These are phyloP conservation scores for Chloromyia formosa DNA, from an alignment of 2,888 invertebrate genomes.

Conservation along the genomic window DNA sequence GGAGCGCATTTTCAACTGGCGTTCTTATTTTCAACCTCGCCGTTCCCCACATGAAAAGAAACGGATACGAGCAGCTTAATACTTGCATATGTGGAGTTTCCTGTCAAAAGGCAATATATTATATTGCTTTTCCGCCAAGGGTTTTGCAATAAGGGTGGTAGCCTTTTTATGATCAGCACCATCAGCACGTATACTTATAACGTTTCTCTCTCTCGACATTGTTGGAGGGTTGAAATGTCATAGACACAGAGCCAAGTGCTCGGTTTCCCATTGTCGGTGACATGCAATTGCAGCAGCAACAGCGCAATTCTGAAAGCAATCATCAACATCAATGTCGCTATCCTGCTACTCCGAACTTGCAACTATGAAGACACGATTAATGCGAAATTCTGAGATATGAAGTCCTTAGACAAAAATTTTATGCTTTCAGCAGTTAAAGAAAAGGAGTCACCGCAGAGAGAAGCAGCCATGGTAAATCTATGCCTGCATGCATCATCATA, in stretches of 20 bases:
- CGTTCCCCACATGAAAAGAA: too few species aligned
- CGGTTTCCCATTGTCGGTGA: slow-evolving; percentile 37
- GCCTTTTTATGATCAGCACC: not conserved
- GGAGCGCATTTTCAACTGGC: not conserved
- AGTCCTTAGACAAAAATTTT: not conserved
- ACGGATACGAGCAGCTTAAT: not conserved
- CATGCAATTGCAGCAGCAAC: slow-evolving; percentile 10
- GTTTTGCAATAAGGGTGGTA: not conserved
- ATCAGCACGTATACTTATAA: not conserved
- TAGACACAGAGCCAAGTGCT: slow-evolving; percentile 16
- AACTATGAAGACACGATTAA: too few species aligned
- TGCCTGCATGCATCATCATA: slow-evolving; percentile 38
- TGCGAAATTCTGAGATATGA: not conserved
- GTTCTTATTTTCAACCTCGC: too few species aligned
- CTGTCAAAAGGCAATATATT: slow-evolving; percentile 19
- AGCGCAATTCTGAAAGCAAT: slow-evolving; percentile 11
- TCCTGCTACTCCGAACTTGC: slow-evolving; percentile 15
- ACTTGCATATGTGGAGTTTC: slow-evolving; percentile 5
- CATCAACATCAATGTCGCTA: slow-evolving; percentile 21
- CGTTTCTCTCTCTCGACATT: not conserved
- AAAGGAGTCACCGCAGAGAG: not conserved
- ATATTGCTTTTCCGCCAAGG: not conserved
- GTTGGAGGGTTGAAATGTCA: not conserved
- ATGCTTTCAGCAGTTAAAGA: not conserved
- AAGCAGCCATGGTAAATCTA: slow-evolving; percentile 3